Conservation (phyloP, 2,797 vertebrate species). For the Eidolon dupreanum region DNA sequence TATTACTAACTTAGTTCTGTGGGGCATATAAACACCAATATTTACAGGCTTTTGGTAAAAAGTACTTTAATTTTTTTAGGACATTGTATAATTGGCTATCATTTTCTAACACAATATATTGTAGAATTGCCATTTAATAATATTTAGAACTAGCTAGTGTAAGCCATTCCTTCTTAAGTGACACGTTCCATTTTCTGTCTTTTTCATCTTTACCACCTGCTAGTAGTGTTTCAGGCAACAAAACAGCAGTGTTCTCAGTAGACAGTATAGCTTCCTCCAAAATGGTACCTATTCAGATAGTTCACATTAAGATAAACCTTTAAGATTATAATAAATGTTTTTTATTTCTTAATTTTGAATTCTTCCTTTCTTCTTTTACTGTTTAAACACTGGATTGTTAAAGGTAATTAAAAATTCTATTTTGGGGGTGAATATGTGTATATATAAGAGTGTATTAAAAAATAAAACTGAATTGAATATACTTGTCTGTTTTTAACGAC, state of each 20-base stretch:
- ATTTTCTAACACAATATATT: slow-evolving; percentile 43
- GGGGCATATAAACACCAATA: slow-evolving; percentile 43
- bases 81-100: not conserved
- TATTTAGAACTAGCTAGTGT: slow-evolving; percentile 8
- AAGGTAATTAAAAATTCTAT: not conserved
- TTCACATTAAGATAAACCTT: slow-evolving; percentile 20
- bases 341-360: not conserved
- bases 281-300: not conserved
- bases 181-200: slow-evolving; percentile 40
- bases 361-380: not conserved
- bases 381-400: not conserved
- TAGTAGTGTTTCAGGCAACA: slow-evolving; percentile 46
- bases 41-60: slow-evolving; percentile 35
- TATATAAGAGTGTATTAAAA: not conserved
- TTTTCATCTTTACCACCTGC: slow-evolving; percentile 63
- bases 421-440: not conserved
- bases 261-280: not conserved
- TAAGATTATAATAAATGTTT: not conserved
- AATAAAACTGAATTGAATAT: not conserved
- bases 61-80: slow-evolving; percentile 32
- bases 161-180: not conserved
- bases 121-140: slow-evolving; percentile 26
- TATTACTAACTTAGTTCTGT: not conserved
- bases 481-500: not conserved
- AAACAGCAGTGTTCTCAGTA: slow-evolving; percentile 46